Conservation (phyloP, 2,888 invertebrate species). For the Ellobium chinense region DNA sequence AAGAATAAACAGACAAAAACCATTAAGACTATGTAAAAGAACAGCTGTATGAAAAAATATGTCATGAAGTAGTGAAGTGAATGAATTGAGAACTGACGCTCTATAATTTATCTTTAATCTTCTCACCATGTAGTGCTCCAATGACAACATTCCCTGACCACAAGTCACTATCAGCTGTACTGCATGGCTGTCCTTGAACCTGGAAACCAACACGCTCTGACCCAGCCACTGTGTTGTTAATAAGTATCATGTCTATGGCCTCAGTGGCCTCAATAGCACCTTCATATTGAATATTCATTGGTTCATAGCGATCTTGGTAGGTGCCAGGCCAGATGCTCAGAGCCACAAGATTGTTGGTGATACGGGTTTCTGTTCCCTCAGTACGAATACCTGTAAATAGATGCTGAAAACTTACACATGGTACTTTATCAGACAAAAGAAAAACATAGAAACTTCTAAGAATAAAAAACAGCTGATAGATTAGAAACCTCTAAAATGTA, state of each 20-base stretch:
- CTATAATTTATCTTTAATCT: too few species aligned
- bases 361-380: slow-evolving; percentile 53
- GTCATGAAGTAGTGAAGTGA: too few species aligned
- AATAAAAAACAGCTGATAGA: too few species aligned
- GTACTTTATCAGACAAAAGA: too few species aligned
- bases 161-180: slow-evolving; percentile 19
- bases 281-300: slow-evolving; percentile 58
- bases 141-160: slow-evolving; percentile 60
- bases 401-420: too few species aligned
- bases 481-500: too few species aligned
- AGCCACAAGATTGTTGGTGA: slow-evolving; percentile 66
- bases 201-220: slow-evolving; percentile 63
- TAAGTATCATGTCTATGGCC: slow-evolving; percentile 52
- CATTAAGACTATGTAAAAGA: too few species aligned
- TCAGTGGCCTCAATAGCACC: slow-evolving; percentile 57
- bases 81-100: too few species aligned
- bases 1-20: too few species aligned
- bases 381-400: slow-evolving; percentile 63
- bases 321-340: slow-evolving; percentile 64
- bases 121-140: slow-evolving; percentile 33
- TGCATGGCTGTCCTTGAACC: slow-evolving; percentile 56
- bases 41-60: too few species aligned
- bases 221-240: slow-evolving; percentile 68
- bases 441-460: too few species aligned
- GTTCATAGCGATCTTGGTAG: slow-evolving; percentile 65